These are phyloP conservation scores for Pseudomyrmex flavicornis DNA, from an alignment of 1,140 invertebrate species.

Conservation along the genomic window DNA sequence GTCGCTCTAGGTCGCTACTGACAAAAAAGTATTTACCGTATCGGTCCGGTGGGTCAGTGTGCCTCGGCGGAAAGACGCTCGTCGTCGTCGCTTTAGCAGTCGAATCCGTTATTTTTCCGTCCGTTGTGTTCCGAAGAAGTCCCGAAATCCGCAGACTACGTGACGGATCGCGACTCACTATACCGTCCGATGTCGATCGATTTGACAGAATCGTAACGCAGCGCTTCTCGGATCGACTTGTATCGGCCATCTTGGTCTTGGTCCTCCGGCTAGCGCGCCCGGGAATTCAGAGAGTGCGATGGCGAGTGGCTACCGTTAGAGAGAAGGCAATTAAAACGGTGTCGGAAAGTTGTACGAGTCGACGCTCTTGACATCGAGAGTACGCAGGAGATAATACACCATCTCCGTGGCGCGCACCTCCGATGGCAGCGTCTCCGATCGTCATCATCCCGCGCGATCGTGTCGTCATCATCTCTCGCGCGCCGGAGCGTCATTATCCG, in stretches of 20 bases:
- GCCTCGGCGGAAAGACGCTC: slow-evolving; percentile 63
- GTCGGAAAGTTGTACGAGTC: slow-evolving; percentile 79
- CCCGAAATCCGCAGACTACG: not conserved
- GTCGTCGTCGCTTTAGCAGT: slow-evolving; percentile 46
- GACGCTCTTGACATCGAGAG: slow-evolving; percentile 65
- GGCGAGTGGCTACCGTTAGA: slow-evolving; percentile 80
- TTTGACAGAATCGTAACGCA: slow-evolving; percentile 34
- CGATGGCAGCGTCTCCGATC: slow-evolving; percentile 56
- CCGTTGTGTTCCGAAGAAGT: not conserved
- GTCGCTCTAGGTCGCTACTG: not conserved
- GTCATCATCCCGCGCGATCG: slow-evolving; percentile 65
- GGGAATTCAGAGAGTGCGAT: slow-evolving; percentile 61
- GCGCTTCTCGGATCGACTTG: not conserved
- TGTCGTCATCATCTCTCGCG: slow-evolving; percentile 69
- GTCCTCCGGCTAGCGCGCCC: slow-evolving; percentile 7
- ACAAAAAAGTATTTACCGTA: slow-evolving; percentile 33
- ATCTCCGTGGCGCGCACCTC: not conserved
- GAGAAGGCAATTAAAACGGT: slow-evolving; percentile 84
- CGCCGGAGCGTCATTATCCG: slow-evolving; percentile 55
- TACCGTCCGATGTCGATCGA: slow-evolving; percentile 52
- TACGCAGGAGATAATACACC: slow-evolving; percentile 6
- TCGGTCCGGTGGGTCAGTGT: slow-evolving; percentile 54
- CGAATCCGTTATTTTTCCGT: slow-evolving; percentile 52
- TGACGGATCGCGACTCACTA: not conserved
- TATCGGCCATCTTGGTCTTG: slow-evolving; percentile 18